phyloP scores from a whole-genome alignment of 2,113 vertebrate species.

The Glareola pratincola region DNA sequence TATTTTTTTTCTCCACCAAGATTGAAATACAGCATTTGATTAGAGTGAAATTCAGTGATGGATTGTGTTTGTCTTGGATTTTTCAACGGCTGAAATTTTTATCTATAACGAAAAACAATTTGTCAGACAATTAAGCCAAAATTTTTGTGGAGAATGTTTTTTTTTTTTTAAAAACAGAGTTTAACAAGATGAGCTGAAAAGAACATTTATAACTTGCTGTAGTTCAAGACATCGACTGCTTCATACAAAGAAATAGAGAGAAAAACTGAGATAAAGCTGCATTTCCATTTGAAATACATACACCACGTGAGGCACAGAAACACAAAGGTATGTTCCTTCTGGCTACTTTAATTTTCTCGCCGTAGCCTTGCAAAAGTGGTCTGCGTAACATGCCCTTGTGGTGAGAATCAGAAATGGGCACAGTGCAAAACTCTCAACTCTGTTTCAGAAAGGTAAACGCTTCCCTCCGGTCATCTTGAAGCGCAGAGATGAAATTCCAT shows the following conservation, averaged over 20 bases:
- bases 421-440: not conserved
- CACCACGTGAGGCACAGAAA: not conserved
- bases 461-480: not conserved
- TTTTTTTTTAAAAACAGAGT: not conserved
- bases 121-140: not conserved
- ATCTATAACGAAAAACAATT: not conserved
- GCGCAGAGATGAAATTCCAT: not conserved
- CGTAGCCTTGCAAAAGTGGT: not conserved
- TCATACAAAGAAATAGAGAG: not conserved
- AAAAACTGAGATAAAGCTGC: not conserved
- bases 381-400: not conserved
- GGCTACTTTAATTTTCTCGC: conserved; percentile 4
- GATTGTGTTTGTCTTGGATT: not conserved
- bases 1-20: not conserved
- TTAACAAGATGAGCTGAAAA: not conserved
- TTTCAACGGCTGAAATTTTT: not conserved
- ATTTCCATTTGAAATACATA: not conserved
- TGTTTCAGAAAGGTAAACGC: not conserved
- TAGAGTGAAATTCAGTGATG: not conserved
- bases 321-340: not conserved
- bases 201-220: not conserved
- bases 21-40: not conserved
- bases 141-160: not conserved
- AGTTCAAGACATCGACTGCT: not conserved
- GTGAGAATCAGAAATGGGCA: not conserved